Conservation (phyloP, 2,113 vertebrate genomes). For the Neolamprologus brichardi region DNA sequence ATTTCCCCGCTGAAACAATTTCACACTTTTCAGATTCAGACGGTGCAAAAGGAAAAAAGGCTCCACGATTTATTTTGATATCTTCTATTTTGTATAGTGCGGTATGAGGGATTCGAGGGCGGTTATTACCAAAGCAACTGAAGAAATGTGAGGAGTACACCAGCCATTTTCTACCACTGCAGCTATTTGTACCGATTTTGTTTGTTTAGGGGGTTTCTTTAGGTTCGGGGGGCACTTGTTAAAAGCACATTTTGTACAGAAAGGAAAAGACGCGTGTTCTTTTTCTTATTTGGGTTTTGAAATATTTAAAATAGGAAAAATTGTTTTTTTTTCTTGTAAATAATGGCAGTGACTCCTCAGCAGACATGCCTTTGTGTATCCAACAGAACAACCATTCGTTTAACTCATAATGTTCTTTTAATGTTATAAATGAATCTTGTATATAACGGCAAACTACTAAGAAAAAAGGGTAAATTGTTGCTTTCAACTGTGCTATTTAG, state of each 20-base stretch:
- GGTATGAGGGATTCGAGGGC: not conserved
- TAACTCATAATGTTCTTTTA: not conserved
- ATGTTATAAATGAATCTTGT: not conserved
- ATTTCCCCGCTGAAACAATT: not conserved
- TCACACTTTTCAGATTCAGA: not conserved
- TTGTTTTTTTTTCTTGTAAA: not conserved
- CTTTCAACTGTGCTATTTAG: not conserved
- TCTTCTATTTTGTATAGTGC: not conserved
- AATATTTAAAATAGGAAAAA: not conserved
- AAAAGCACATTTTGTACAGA: constrained; percentile 38
- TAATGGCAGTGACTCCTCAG: not conserved
- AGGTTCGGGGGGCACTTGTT: not conserved
- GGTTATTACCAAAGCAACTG: not conserved
- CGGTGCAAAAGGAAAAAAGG: not conserved
- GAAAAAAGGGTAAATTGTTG: not conserved
- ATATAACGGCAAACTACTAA: not conserved
- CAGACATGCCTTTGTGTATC: constrained; percentile 10
- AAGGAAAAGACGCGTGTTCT: not conserved
- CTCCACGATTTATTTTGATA: constrained; percentile 10
- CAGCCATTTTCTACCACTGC: constrained; percentile 28
- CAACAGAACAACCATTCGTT: not conserved
- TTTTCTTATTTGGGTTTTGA: constrained; percentile 7
- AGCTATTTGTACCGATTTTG: constrained; percentile 19
- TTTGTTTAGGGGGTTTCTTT: not conserved
- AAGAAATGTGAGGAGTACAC: not conserved